phyloP scores from a whole-genome alignment of 1,140 invertebrate species.

The Aphis craccivora region DNA sequence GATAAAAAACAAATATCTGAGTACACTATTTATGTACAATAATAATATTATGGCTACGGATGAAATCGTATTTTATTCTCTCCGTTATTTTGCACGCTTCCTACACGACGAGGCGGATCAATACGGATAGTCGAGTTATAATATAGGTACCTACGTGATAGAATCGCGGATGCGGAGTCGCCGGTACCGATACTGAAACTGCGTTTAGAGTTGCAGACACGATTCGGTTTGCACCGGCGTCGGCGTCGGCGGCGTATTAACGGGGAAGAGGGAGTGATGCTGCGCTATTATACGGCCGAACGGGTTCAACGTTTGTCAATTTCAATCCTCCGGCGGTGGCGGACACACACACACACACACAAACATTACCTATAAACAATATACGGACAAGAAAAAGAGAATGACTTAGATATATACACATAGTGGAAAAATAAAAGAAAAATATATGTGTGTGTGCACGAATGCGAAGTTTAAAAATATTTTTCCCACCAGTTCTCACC shows the following conservation, averaged over 20 bases:
- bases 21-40: not conserved
- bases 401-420: not conserved
- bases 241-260: not conserved
- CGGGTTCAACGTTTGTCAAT: conserved; percentile 56
- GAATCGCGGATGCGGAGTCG: conserved; percentile 37
- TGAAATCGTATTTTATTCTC: not conserved
- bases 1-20: not conserved
- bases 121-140: not conserved
- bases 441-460: not conserved
- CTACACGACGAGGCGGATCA: not conserved
- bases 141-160: not conserved
- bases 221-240: conserved; percentile 17
- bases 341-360: not conserved
- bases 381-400: not conserved
- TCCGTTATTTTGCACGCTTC: not conserved
- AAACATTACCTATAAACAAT: not conserved
- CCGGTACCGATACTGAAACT: conserved; percentile 48
- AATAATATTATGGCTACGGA: not conserved
- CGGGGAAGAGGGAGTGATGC: conserved; percentile 35
- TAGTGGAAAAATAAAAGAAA: conserved; percentile 4
- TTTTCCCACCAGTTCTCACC: not conserved
- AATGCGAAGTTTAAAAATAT: not conserved
- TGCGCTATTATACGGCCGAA: conserved; percentile 44
- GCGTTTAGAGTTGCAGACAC: conserved; percentile 22
- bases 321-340: conserved; percentile 11